A percentile compares a stretch with the other conserved stretches of the same genome.
phyloP scores from a whole-genome alignment of 1,140 invertebrate species.

The Metopolophium dirhodum region DNA sequence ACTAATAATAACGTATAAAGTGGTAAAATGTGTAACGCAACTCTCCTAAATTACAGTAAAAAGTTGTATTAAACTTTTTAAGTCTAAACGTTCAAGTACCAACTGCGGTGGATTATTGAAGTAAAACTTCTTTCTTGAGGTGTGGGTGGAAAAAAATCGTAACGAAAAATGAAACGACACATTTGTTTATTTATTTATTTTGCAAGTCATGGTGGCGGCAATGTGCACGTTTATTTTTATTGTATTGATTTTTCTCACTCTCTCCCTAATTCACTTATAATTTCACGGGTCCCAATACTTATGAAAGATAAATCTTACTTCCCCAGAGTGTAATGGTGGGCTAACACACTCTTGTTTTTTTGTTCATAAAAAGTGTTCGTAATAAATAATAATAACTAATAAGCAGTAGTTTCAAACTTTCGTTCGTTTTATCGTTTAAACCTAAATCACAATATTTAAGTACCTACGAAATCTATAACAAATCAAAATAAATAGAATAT shows the following conservation, averaged over 20 bases:
- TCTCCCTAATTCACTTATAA: not conserved
- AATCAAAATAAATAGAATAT: not conserved
- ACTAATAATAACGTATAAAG: not conserved
- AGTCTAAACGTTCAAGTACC: not conserved
- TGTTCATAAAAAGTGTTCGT: not conserved
- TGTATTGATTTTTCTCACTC: no score
- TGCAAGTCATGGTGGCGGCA: no score
- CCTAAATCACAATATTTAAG: not conserved
- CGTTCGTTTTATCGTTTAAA: not conserved
- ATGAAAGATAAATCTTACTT: no score
- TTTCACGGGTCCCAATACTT: no score
- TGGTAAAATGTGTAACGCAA: not conserved
- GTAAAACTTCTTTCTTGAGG: no score
- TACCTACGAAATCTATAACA: not conserved
- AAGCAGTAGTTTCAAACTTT: not conserved
- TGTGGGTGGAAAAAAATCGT: no score
- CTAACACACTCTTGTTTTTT: no score
- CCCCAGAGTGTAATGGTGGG: no score
- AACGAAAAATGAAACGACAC: no score
- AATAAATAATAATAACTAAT: not conserved
- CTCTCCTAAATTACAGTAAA: not conserved
- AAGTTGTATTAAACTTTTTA: not conserved
- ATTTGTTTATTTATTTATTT: no score
- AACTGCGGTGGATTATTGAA: not conserved
- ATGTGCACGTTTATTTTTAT: no score